phyloP scores from a whole-genome alignment of 2,113 vertebrate genomes.

The Caranx melampygus region DNA sequence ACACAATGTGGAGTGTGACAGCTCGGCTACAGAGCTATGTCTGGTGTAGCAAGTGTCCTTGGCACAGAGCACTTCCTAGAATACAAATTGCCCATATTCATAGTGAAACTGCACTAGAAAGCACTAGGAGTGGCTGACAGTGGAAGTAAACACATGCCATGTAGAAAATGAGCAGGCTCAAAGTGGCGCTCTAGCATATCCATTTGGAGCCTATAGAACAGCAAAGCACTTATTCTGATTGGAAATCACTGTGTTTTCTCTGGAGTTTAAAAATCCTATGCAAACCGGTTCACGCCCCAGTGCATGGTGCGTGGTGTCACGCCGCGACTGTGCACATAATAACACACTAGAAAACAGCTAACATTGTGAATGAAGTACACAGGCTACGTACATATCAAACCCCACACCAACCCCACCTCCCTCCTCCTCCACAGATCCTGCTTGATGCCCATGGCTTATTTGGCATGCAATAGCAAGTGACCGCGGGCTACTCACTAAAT shows the following conservation, averaged over 20 bases:
- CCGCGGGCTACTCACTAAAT: conserved; percentile 84
- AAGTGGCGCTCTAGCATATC: not conserved
- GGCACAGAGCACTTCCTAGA: conserved; percentile 39
- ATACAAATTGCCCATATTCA: conserved; percentile 38
- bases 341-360: conserved; percentile 31
- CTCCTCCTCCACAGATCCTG: not conserved
- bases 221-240: not conserved
- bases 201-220: not conserved
- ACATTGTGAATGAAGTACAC: conserved; percentile 19
- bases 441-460: conserved; percentile 10
- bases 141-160: not conserved
- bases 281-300: conserved; percentile 72
- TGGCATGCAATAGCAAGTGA: conserved; percentile 6
- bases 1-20: conserved; percentile 26
- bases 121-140: not conserved
- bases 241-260: not conserved
- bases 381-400: not conserved
- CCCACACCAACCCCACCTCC: no score
- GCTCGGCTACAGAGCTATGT: conserved; percentile 33
- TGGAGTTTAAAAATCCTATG: conserved; percentile 9
- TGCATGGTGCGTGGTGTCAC: conserved; percentile 48
- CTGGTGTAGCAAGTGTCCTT: conserved; percentile 45
- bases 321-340: conserved; percentile 40
- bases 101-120: not conserved
- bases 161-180: not conserved